Conservation (phyloP, 2,797 vertebrate genomes). For the Microcaecilia unicolor region DNA sequence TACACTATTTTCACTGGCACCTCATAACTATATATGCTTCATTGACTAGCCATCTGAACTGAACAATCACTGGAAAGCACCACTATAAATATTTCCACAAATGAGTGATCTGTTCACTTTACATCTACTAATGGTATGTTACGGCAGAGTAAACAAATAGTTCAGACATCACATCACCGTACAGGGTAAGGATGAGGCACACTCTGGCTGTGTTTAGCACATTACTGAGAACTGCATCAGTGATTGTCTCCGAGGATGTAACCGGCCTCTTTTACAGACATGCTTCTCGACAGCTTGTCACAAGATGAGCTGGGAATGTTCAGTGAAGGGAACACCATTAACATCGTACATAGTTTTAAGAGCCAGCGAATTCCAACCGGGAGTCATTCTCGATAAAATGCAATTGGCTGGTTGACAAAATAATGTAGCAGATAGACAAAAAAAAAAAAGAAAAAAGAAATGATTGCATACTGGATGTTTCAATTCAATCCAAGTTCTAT, state of each 20-base stretch:
- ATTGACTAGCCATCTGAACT: constrained; percentile 26
- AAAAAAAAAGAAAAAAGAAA: no score
- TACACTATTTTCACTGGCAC: constrained; percentile 31
- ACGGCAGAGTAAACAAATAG: constrained; percentile 43
- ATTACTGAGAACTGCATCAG: constrained; percentile 23
- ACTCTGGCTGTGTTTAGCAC: constrained; percentile 12
- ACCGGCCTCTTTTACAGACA: constrained; percentile 39
- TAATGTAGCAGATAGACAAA: constrained; percentile 8
- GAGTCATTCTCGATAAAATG: constrained; percentile 21
- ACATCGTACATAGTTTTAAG: constrained; percentile 22
- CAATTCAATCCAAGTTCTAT: no score
- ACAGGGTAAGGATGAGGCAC: constrained; percentile 19
- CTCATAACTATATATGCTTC: constrained; percentile 30
- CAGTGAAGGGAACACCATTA: constrained; percentile 33
- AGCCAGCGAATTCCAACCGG: constrained; percentile 27
- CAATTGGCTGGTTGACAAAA: constrained; percentile 21
- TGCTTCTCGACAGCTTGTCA: constrained; percentile 47
- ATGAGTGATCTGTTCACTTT: constrained; percentile 46
- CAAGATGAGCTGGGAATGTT: constrained; percentile 21
- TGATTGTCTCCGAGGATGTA: constrained; percentile 34
- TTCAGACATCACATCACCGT: constrained; percentile 37
- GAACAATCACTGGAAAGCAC: constrained; percentile 43
- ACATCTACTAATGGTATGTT: constrained; percentile 36
- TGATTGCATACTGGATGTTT: no score
- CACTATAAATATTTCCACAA: constrained; percentile 44